Evolutionary conservation across 1,140 invertebrate species (phyloP), one percentile per base, ranked within the genome.

Genomic region (Choristoneura fumiferana): DNA sequence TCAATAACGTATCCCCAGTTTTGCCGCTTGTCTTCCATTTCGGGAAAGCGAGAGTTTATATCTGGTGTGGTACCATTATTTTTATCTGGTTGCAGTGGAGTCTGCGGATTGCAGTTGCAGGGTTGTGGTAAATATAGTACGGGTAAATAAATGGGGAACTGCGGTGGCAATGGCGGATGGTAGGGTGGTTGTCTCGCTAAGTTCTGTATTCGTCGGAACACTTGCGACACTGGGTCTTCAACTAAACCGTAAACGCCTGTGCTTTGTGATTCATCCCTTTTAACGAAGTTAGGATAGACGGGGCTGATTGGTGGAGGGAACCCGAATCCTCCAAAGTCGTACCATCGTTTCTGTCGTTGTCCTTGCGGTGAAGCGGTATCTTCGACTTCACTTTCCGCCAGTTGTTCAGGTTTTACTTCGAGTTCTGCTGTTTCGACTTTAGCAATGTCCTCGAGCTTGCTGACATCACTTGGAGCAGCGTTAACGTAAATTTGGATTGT

Each of bases 291-390:
- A n/a, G 71, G 60, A n/a, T 69, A 70, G 45, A 60, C 37, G 3
- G 70, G 60, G 36, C 65, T 77, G 4, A 65, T 66, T 35, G 73
- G 61, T 57, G 74, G 65, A 58, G 73, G 60, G 54, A 71, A 59
- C 15, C 68, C 75, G 58, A 57, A 71, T 39, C 65, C 63, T 29
- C 71, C 67, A 56, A 67, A 71, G 45, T 81, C 72, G 58, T 71
- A 80, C 68, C 66, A 85, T 69, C 82, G 66, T 65, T 83, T 85
- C 55, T 81, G 71, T 45, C 82, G 61, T 49, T 66, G 65, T 8
- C 63, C 64, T 33, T 69, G 61, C 13, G 34, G 40, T 54, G 29
- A 29, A 3, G 53, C 39, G 14, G 62, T 57, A 6, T 54, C 60
- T 5, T 69, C 60, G 14, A 29, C 52, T 33, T 59, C 54, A 13